These are phyloP conservation scores for Vespertilio murinus DNA, from an alignment of 2,797 vertebrate species.

Conservation along the genomic window DNA sequence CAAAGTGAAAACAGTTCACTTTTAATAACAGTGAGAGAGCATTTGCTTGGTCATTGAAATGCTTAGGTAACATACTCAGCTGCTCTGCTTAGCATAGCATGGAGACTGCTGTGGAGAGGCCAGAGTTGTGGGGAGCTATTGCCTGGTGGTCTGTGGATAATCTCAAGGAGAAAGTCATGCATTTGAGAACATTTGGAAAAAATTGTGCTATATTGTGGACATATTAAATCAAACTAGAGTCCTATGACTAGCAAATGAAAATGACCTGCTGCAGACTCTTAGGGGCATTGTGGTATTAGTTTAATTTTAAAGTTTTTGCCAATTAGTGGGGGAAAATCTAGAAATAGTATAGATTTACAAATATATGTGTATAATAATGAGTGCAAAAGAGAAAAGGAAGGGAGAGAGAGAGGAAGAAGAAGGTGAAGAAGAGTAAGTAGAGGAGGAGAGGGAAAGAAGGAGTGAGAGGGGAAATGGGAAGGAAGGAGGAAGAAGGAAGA, in stretches of 20 bases:
- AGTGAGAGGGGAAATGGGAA: not conserved
- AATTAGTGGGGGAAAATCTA: not conserved
- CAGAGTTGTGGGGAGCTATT: not conserved
- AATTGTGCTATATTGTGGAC: not conserved
- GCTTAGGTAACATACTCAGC: not conserved
- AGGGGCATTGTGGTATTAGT: not conserved
- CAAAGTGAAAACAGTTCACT: not conserved
- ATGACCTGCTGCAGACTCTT: not conserved
- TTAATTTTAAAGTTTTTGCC: not conserved
- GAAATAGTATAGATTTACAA: not conserved
- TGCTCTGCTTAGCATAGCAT: not conserved
- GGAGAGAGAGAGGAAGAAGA: not conserved
- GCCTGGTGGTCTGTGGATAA: not conserved
- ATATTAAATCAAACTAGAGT: not conserved
- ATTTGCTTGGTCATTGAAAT: not conserved
- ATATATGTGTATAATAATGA: not conserved
- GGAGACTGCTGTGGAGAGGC: not conserved
- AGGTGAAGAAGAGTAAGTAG: not conserved
- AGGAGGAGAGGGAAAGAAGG: not conserved
- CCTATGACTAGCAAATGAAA: not conserved
- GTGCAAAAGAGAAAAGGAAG: not conserved
- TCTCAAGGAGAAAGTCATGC: not conserved
- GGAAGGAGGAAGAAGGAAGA: not conserved
- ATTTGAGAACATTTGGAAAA: not conserved
- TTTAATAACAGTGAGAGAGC: not conserved